Evolutionary conservation across 2,888 invertebrate genomes (phyloP), one percentile per base, ranked within the genome.

Genomic region (Drosophila neotestacea): DNA sequence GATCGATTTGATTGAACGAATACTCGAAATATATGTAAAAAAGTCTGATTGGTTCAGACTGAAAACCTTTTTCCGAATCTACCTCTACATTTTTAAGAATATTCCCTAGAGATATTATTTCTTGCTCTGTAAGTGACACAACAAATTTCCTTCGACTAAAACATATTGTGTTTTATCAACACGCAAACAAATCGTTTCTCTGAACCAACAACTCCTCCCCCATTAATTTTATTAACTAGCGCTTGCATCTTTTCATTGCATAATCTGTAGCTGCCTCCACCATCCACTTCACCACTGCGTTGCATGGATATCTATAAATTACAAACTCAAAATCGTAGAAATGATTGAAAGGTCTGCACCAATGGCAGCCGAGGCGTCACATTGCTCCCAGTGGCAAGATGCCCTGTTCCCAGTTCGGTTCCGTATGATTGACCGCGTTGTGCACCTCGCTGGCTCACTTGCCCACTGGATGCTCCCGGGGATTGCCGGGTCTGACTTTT

Each of bases 401-500:
- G 32, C 9, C 27, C 27, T 27, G 28, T 39, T 36, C 11, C 32
- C 27, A 27, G 39, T 2, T 39, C 39, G 54, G 70, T 52, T 71
- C 51, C 81, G 72, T 76, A 85, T 87, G 88, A 87, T 81, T 85
- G 81, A 79, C 76, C 79, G 73, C 73, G 66, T 59, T 69, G 77
- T 77, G 83, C 81, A 85, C 64, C 81, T 69, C 67, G 72, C 61
- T 70, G 71, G 73, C 56, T 82, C 41, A 64, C 32, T 62, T 54
- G 44, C 66, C 55, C 64, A 62, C 70, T 75, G 77, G 77, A 54
- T 83, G 80, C 83, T 85, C 88, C 80, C 83, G 85, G 73, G 88
- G 70, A 87, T 87, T 87, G 88, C 77, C 83, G 88, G 81, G 70
- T 64, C 85, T 85, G 88, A 83, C 83, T 85, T 83, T 83, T 83